Conservation (phyloP, 2,113 vertebrate species). For the Arizona elegans region DNA sequence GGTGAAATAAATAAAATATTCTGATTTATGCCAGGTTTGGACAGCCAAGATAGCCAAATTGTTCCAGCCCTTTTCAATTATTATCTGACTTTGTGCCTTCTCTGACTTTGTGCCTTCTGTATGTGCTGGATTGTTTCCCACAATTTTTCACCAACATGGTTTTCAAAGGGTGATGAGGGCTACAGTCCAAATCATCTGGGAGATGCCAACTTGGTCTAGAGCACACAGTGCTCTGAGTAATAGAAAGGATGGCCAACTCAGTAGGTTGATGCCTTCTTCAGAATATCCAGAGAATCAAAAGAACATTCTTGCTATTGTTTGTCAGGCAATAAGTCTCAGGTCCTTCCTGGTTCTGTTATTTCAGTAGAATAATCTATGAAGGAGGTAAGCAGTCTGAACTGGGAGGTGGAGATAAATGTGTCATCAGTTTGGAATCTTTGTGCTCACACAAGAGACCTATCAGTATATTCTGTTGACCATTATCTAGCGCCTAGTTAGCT, state of each 20-base stretch:
- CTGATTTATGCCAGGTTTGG: not conserved
- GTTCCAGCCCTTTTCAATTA: not conserved
- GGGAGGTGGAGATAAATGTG: not conserved
- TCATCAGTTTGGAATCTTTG: not conserved
- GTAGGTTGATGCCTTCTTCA: not conserved
- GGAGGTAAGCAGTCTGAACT: not conserved
- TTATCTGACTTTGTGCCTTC: not conserved
- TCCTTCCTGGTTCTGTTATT: not conserved
- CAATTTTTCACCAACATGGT: not conserved
- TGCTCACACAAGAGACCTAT: not conserved
- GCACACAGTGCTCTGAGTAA: not conserved
- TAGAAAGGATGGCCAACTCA: not conserved
- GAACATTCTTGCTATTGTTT: not conserved
- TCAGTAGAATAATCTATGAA: not conserved
- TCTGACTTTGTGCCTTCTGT: not conserved
- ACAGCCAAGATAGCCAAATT: not conserved
- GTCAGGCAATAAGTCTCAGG: too few species aligned
- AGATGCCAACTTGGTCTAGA: not conserved
- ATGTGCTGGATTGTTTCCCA: not conserved
- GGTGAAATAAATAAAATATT: not conserved
- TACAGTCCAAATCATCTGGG: not conserved
- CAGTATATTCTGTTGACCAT: not conserved
- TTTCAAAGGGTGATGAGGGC: not conserved
- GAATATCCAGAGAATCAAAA: too few species aligned
- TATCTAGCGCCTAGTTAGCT: not conserved